These are phyloP conservation scores for Drosophila mayaguana DNA, from an alignment of 2,888 invertebrate genomes.

Conservation along the genomic window DNA sequence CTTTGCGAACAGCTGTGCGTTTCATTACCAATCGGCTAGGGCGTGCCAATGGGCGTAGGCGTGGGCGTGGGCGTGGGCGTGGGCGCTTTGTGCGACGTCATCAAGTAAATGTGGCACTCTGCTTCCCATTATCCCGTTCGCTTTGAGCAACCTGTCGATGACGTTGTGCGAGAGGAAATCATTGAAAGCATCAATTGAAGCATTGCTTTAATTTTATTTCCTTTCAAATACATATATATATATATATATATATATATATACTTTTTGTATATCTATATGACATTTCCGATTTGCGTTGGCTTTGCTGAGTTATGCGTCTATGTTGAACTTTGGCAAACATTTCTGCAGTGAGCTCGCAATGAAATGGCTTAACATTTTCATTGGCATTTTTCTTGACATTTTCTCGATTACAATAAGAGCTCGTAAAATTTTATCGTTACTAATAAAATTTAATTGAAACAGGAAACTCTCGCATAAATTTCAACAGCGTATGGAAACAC, in stretches of 20 bases:
- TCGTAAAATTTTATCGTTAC: slow-evolving; percentile 76
- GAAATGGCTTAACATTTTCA: slow-evolving; percentile 52
- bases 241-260: background rate
- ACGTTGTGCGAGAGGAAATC: slow-evolving; percentile 44
- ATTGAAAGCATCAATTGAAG: slow-evolving; percentile 38
- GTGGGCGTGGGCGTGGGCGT: background rate
- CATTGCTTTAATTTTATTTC: slow-evolving; percentile 40
- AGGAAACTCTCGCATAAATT: slow-evolving; percentile 79
- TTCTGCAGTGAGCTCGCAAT: slow-evolving; percentile 18
- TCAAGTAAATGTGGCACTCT: slow-evolving; percentile 52
- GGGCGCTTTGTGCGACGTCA: slow-evolving; percentile 62
- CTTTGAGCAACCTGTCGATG: slow-evolving; percentile 28
- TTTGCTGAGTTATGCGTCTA: slow-evolving; percentile 25
- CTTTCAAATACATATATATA: too few relatives aligned
- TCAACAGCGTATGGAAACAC: slow-evolving; percentile 1
- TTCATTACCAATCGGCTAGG: slow-evolving; percentile 50
- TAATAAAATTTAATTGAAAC: slow-evolving; percentile 81
- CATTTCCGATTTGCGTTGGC: slow-evolving; percentile 17
- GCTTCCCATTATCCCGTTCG: slow-evolving; percentile 6
- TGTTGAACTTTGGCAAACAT: slow-evolving; percentile 47
- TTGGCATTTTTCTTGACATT: slow-evolving; percentile 69
- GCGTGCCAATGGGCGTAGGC: slow-evolving; percentile 19
- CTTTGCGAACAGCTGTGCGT: slow-evolving; percentile 53
- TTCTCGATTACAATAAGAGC: slow-evolving; percentile 65
- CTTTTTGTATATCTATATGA: background rate